These are phyloP conservation scores for Cydia amplana DNA, from an alignment of 1,140 invertebrate genomes.

Conservation along the genomic window DNA sequence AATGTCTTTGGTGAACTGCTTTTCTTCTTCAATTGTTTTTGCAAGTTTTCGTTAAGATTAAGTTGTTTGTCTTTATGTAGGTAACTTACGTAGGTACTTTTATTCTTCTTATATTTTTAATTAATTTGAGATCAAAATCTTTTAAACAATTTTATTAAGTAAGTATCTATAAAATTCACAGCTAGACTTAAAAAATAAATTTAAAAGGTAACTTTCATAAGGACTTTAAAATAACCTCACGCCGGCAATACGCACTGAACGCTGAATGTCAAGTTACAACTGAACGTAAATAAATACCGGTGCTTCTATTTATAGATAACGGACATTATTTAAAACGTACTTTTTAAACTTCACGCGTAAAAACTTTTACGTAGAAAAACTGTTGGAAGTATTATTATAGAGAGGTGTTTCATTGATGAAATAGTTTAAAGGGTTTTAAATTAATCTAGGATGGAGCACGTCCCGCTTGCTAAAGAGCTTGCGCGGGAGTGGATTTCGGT, in stretches of 20 bases:
- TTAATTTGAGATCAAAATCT: no score
- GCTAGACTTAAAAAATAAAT: neutral
- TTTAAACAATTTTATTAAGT: neutral
- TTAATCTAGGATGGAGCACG: neutral
- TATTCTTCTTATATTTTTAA: no score
- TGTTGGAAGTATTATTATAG: neutral
- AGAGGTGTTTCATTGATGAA: neutral
- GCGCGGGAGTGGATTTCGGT: conserved; percentile 26
- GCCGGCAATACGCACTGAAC: conserved; percentile 22
- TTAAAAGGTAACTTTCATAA: neutral
- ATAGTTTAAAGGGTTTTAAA: neutral
- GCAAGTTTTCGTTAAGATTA: no score
- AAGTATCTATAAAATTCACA: neutral
- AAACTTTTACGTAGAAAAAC: neutral
- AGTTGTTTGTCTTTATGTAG: no score
- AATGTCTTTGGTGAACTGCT: no score
- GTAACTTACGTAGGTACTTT: no score
- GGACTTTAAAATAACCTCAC: neutral
- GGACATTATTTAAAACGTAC: neutral
- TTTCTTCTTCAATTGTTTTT: no score
- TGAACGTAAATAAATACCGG: conserved; percentile 19
- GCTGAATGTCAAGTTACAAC: conserved; percentile 21
- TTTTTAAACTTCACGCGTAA: neutral
- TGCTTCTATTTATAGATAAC: conserved; percentile 22
- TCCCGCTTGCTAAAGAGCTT: neutral